Evolutionary conservation across 2,113 vertebrate species (phyloP), one percentile per base, ranked within the genome.

Genomic region (Xenus cinereus): DNA sequence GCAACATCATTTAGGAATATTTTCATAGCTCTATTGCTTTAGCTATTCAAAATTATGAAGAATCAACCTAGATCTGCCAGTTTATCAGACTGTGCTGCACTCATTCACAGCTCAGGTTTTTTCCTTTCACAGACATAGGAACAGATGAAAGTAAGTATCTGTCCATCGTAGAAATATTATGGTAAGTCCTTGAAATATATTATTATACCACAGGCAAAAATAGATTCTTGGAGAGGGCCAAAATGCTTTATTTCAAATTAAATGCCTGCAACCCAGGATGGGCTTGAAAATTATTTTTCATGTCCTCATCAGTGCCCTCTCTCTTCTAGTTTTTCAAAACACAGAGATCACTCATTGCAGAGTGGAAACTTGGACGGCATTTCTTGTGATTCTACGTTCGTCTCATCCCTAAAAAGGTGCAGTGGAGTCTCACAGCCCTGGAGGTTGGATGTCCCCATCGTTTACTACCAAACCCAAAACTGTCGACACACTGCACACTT

Each of bases 381-480:
- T 93, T 93, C 84, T 91, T 79, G 71, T 68, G 80, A 93, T 83
- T 97, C 93, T 81, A 74, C 7, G 16, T 57, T 94, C 92, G 57
- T 89, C 84, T 95, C 71, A 50, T 80, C 94, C 91, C 77, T 93
- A 91, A 93, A 96, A 96, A 97, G 82, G 86, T 88, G 81, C 85
- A 86, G 59, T 86, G 90, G 89, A 94, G 89, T 91, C 81, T 96
- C 89, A 93, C 88, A 96, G 68, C 69, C 6, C 19, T 33, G 45
- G 84, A 87, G 89, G 62, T 84, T 92, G 94, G 69, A 87, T 63
- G 91, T 32, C 77, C 88, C 66, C 19, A 5, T 59, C 6, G 1
- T 51, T n/a, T 51, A 78, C 81, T 64, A 46, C 62, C 73, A 48
- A 68, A 94, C 90, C 64, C 57, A 56, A 59, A 91, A 32, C 69